Conservation (phyloP, 2,113 vertebrate species). For the Nansenia antarctica region DNA sequence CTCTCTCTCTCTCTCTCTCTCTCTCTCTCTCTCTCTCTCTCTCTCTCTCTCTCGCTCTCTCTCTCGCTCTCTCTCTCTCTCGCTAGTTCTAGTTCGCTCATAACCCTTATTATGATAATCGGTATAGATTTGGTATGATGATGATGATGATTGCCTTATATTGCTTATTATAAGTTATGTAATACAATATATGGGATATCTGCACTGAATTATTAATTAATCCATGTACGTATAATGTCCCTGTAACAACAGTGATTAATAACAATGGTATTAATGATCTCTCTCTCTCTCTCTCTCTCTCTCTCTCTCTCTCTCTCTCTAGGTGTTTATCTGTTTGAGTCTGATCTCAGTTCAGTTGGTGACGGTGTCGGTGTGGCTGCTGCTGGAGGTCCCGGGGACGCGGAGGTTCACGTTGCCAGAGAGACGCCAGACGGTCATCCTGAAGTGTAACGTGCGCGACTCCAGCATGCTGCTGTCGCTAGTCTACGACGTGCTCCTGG, state of each 20-base stretch:
- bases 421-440: conserved; percentile 93
- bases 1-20: neutral
- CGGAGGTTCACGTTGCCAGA: conserved; percentile 90
- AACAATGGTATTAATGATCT: neutral
- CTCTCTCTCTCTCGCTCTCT: too few species aligned
- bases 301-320: neutral
- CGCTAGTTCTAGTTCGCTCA: too few species aligned
- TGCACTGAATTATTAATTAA: too few species aligned
- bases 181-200: too few species aligned
- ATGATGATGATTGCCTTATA: too few species aligned
- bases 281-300: neutral
- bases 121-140: too few species aligned
- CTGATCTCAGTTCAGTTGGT: conserved; percentile 94
- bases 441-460: conserved; percentile 97
- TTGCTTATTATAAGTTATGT: too few species aligned
- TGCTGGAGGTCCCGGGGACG: conserved; percentile 92
- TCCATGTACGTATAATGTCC: too few species aligned
- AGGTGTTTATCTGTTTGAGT: conserved; percentile 92
- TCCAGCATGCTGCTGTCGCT: conserved; percentile 97
- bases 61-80: too few species aligned
- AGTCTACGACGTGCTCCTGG: conserved; percentile 93
- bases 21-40: neutral
- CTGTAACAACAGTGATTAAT: too few species aligned
- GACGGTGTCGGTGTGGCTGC: conserved; percentile 92
- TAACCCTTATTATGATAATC: too few species aligned